These are phyloP conservation scores for Riptortus pedestris DNA, from an alignment of 1,140 invertebrate species.

Conservation along the genomic window DNA sequence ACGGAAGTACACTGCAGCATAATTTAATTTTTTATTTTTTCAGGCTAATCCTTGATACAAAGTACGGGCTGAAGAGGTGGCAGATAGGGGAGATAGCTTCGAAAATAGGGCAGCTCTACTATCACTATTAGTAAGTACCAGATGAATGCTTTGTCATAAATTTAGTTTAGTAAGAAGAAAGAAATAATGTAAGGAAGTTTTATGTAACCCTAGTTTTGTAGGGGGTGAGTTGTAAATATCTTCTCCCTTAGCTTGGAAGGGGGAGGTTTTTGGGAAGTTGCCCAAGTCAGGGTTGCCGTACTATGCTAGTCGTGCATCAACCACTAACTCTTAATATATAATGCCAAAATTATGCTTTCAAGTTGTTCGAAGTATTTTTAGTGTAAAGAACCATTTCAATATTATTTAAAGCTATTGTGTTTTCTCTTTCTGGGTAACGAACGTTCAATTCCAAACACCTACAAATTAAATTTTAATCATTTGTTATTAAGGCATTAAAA, in stretches of 20 bases:
- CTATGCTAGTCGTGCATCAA: background rate
- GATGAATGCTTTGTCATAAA: too few relatives aligned
- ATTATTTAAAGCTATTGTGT: too few relatives aligned
- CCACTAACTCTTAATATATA: constrained; percentile 1
- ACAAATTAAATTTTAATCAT: too few relatives aligned
- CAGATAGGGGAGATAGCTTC: constrained; percentile 98
- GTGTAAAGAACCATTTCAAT: too few relatives aligned
- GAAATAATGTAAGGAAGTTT: background rate
- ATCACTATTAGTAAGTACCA: constrained; percentile 97
- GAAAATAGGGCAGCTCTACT: constrained; percentile 97
- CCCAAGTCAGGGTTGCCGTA: background rate
- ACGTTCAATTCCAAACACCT: too few relatives aligned
- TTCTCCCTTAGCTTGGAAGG: background rate
- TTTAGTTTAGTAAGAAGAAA: constrained; percentile 11
- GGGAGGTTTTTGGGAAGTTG: background rate
- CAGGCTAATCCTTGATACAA: constrained; percentile 73
- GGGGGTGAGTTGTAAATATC: background rate
- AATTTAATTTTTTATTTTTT: constrained; percentile 37
- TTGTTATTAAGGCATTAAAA: too few relatives aligned
- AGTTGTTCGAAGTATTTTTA: too few relatives aligned
- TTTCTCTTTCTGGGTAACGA: too few relatives aligned
- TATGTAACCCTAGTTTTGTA: background rate
- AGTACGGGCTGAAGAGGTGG: constrained; percentile 93
- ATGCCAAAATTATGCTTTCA: too few relatives aligned
- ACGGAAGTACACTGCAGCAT: too few relatives aligned